Percentiles rank a stretch among this genome's conserved stretches.
phyloP scores from a whole-genome alignment of 2,888 invertebrate species.

The Ditylenchus weischeri region DNA sequence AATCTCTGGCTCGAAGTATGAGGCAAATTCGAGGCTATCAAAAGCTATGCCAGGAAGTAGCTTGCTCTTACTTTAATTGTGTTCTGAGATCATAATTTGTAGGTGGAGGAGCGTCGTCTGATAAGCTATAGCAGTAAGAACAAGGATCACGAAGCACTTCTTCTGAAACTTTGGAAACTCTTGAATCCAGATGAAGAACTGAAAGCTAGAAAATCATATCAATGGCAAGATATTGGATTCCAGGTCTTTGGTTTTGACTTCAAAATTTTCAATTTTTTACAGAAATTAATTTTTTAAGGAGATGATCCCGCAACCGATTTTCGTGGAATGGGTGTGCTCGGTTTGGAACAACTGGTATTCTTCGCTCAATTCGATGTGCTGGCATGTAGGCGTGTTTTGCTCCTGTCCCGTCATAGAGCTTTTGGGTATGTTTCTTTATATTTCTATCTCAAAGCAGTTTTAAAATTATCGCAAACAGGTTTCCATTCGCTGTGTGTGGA shows the following conservation, averaged over 20 bases:
- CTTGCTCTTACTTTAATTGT: background rate
- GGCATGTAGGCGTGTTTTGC: slow-evolving; percentile 29
- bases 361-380: slow-evolving; percentile 38
- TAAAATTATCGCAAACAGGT: slow-evolving; percentile 53
- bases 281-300: slow-evolving; percentile 63
- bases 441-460: background rate
- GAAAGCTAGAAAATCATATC: slow-evolving; percentile 75
- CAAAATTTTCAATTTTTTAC: background rate
- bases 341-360: slow-evolving; percentile 82
- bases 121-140: slow-evolving; percentile 34
- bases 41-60: slow-evolving; percentile 30
- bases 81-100: background rate
- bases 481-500: slow-evolving; percentile 69
- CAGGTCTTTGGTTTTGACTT: slow-evolving; percentile 47
- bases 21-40: slow-evolving; percentile 37
- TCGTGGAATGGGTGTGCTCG: slow-evolving; percentile 92
- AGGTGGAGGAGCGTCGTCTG: slow-evolving; percentile 39
- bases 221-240: slow-evolving; percentile 94
- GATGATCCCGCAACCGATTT: slow-evolving; percentile 97
- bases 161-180: slow-evolving; percentile 71
- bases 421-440: slow-evolving; percentile 30
- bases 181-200: slow-evolving; percentile 75
- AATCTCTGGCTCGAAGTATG: slow-evolving; percentile 33
- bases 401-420: slow-evolving; percentile 38
- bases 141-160: slow-evolving; percentile 35